phyloP scores from a whole-genome alignment of 2,113 vertebrate species.

The rabbit (Oryctolagus cuniculus) region mOryCun1.1 NC_091435.1:88041001-88041500 shows the following conservation, averaged over 20 bases:
- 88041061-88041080: constrained; percentile 73
- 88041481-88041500: background rate
- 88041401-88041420: background rate
- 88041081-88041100: constrained; percentile 68
- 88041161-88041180: background rate
- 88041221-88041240: constrained; percentile 29
- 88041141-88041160: background rate
- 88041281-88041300: constrained; percentile 34
- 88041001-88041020: constrained; percentile 43
- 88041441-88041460: background rate
- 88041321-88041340: background rate
- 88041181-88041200: constrained; percentile 9
- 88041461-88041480: background rate
- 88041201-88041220: constrained; percentile 1
- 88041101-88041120: constrained; percentile 74
- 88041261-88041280: background rate
- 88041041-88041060: constrained; percentile 42
- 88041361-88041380: background rate
- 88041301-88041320: background rate
- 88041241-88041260: constrained; percentile 53
- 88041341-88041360: background rate
- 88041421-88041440: background rate
- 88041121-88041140: constrained; percentile 71
- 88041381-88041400: background rate
- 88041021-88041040: background rate